Percentiles rank a stretch among this genome's conserved stretches.
These are phyloP conservation scores for Nesoenas mayeri DNA, from an alignment of 2,113 vertebrate species.

Conservation along the genomic window DNA sequence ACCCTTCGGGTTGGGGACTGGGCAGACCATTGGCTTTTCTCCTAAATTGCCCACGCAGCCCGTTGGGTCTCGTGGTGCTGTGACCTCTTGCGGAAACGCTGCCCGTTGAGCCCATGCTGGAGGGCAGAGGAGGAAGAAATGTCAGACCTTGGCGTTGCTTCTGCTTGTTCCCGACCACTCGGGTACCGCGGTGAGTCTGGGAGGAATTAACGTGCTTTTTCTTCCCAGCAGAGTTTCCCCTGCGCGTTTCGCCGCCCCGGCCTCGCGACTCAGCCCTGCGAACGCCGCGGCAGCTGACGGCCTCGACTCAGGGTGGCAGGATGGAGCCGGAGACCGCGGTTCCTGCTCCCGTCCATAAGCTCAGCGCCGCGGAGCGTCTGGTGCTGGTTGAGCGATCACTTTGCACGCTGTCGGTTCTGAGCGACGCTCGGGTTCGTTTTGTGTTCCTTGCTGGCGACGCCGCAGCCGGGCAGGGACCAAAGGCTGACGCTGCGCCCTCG, in stretches of 20 bases:
- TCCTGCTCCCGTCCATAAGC: background rate
- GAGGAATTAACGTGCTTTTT: background rate
- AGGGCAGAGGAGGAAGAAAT: background rate
- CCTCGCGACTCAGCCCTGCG: background rate
- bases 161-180: accelerated
- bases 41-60: background rate
- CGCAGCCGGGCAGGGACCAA: background rate
- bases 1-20: too few species aligned
- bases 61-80: accelerated
- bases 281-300: background rate
- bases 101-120: background rate
- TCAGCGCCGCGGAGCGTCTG: background rate
- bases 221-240: background rate
- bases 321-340: background rate
- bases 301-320: background rate
- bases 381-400: background rate
- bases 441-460: background rate
- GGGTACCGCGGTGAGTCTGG: background rate
- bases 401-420: accelerated
- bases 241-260: background rate
- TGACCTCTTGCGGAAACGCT: background rate
- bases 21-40: background rate
- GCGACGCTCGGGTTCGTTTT: accelerated
- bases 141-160: background rate
- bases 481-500: accelerated